A percentile compares a stretch with the other conserved stretches of the same genome.
phyloP scores from a whole-genome alignment of 2,113 vertebrate species.

The Oncorhynchus kisutch region DNA sequence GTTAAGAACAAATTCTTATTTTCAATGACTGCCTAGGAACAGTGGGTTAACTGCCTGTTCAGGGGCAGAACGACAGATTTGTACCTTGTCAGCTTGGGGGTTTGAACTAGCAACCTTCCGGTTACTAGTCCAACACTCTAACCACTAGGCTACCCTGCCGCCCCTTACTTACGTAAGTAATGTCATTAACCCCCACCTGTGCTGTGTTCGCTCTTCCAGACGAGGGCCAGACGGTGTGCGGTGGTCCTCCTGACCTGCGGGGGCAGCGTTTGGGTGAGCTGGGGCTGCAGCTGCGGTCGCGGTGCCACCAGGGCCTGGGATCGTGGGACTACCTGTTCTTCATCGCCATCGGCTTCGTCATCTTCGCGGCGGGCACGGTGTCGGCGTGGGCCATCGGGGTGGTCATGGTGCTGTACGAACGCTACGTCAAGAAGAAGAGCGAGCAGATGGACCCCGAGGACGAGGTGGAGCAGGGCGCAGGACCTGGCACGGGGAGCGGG shows the following conservation, averaged over 20 bases:
- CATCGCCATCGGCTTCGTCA: slow-evolving; percentile 84
- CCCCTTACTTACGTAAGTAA: not conserved
- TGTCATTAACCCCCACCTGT: not conserved
- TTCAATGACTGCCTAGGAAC: too few relatives aligned
- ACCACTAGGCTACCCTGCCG: too few relatives aligned
- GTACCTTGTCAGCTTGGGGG: too few relatives aligned
- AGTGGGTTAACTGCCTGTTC: too few relatives aligned
- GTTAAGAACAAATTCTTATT: too few relatives aligned
- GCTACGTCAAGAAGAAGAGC: slow-evolving; percentile 66
- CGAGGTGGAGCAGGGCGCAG: slow-evolving; percentile 41
- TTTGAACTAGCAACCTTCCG: too few relatives aligned
- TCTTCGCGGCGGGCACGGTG: slow-evolving; percentile 82
- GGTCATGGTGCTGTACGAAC: slow-evolving; percentile 80
- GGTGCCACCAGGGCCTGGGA: slow-evolving; percentile 81
- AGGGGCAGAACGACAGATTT: too few relatives aligned
- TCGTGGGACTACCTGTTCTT: slow-evolving; percentile 85
- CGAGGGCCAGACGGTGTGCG: slow-evolving; percentile 72
- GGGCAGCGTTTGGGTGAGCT: slow-evolving; percentile 69
- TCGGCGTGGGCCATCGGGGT: slow-evolving; percentile 83
- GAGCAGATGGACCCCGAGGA: slow-evolving; percentile 65
- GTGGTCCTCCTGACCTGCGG: slow-evolving; percentile 61
- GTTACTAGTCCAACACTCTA: too few relatives aligned
- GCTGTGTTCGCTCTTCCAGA: slow-evolving; percentile 54
- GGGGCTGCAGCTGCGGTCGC: slow-evolving; percentile 78
- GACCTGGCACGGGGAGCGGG: not conserved